Conservation (phyloP, 1,140 invertebrate species). For the Pachyrhynchus sulphureomaculatus region DNA sequence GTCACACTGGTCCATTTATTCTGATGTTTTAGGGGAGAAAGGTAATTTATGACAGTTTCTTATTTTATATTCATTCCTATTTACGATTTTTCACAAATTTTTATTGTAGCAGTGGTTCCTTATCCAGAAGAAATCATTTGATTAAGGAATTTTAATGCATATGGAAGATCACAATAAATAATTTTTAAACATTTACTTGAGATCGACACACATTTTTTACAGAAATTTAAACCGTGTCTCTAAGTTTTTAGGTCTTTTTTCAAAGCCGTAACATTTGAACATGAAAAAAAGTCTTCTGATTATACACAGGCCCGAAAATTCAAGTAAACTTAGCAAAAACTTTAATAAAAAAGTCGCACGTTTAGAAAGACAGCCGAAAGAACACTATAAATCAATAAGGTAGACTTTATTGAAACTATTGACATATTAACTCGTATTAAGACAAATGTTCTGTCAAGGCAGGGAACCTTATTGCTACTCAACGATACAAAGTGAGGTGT, state of each 20-base stretch:
- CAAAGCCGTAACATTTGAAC: no score
- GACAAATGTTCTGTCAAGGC: constrained; percentile 37
- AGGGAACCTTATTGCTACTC: constrained; percentile 28
- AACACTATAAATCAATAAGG: constrained; percentile 33
- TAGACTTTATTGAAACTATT: constrained; percentile 35
- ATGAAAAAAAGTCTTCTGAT: no score
- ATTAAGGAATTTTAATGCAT: no score
- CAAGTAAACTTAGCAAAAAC: not conserved
- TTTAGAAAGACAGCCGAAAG: constrained; percentile 10
- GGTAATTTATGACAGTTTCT: not conserved
- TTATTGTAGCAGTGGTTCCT: no score
- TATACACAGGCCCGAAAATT: no score
- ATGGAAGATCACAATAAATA: no score
- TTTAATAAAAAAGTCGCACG: constrained; percentile 21
- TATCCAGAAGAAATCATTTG: no score
- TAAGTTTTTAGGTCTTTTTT: no score
- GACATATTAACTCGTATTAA: constrained; percentile 37
- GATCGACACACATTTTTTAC: no score
- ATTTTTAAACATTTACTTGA: no score
- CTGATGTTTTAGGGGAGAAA: constrained; percentile 3
- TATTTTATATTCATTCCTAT: not conserved
- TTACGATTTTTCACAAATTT: not conserved
- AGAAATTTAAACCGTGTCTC: no score
- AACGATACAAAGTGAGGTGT: constrained; percentile 26
- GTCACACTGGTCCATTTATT: constrained; percentile 27